Percentiles rank a stretch among this genome's conserved stretches.
Evolutionary conservation across 2,797 vertebrate species (phyloP).

Genomic region (Threskiornis aethiopicus): DNA sequence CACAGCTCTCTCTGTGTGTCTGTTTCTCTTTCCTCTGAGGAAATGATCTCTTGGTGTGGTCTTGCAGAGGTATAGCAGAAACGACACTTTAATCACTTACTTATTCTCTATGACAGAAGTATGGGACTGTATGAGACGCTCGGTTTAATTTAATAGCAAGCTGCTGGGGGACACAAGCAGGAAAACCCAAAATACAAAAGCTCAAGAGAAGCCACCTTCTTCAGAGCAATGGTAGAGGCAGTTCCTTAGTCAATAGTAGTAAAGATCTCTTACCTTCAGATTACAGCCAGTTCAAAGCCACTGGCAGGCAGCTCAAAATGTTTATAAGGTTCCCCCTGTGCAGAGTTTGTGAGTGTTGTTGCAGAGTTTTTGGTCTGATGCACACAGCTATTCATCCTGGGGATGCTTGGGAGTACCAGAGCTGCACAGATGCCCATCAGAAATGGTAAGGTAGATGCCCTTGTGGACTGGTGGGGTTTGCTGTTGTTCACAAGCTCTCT

Average conservation of each 20-base stretch:
- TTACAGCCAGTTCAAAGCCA: not conserved
- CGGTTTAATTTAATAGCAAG: not conserved
- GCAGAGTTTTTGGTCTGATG: not conserved
- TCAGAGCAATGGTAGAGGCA: not conserved
- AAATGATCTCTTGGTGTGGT: not conserved
- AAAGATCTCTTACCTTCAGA: not conserved
- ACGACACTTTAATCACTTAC: not conserved
- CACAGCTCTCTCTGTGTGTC: not conserved
- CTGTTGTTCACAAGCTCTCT: not conserved
- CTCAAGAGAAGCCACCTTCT: not conserved
- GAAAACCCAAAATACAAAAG: not conserved
- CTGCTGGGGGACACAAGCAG: not conserved
- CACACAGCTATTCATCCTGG: not conserved
- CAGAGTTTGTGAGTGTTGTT: not conserved
- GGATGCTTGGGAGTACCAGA: not conserved
- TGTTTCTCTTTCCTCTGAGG: not conserved
- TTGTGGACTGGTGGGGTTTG: not conserved
- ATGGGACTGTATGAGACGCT: accelerated
- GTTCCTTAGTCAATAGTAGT: not conserved
- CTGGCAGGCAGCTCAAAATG: not conserved
- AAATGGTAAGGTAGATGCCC: not conserved
- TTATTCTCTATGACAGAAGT: not conserved
- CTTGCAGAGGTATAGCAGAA: not conserved
- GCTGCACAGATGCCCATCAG: not conserved
- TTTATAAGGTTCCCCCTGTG: not conserved